Evolutionary conservation across 2,888 invertebrate genomes (phyloP).

Genomic region (Ophion ellenae): DNA sequence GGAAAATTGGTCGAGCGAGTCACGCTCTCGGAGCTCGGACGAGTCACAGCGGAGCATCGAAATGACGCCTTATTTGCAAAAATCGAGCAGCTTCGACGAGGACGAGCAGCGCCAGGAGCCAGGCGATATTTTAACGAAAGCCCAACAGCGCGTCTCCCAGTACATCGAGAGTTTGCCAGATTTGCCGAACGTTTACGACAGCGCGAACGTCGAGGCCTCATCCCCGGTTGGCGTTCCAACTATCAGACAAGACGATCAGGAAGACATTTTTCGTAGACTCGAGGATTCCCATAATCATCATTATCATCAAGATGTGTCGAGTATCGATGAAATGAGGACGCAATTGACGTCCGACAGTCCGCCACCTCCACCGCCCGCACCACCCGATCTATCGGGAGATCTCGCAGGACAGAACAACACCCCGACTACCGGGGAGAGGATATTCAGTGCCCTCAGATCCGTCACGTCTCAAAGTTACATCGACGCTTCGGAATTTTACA

Average conservation of each 20-base stretch:
- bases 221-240: background rate
- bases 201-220: constrained; percentile 64
- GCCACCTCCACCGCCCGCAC: constrained; percentile 79
- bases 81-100: constrained; percentile 64
- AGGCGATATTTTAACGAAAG: constrained; percentile 62
- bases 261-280: constrained; percentile 46
- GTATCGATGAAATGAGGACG: constrained; percentile 2
- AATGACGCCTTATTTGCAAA: constrained; percentile 74
- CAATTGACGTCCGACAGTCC: constrained; percentile 68
- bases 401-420: constrained; percentile 70
- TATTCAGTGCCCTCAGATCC: constrained; percentile 80
- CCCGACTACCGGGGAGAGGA: constrained; percentile 81
- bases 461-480: constrained; percentile 81
- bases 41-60: constrained; percentile 75
- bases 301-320: constrained; percentile 18
- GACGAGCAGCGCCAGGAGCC: constrained; percentile 60
- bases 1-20: constrained; percentile 70
- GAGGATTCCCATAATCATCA: constrained; percentile 32
- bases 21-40: constrained; percentile 60
- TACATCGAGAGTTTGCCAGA: constrained; percentile 81
- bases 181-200: constrained; percentile 71
- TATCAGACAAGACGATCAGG: constrained; percentile 44
- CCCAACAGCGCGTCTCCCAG: constrained; percentile 78
- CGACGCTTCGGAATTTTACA: constrained; percentile 82
- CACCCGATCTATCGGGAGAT: constrained; percentile 74